A percentile compares a stretch with the other conserved stretches of the same genome.
These are phyloP conservation scores for Cerceris ruficornis DNA, from an alignment of 2,888 invertebrate genomes.

Conservation along the genomic window DNA sequence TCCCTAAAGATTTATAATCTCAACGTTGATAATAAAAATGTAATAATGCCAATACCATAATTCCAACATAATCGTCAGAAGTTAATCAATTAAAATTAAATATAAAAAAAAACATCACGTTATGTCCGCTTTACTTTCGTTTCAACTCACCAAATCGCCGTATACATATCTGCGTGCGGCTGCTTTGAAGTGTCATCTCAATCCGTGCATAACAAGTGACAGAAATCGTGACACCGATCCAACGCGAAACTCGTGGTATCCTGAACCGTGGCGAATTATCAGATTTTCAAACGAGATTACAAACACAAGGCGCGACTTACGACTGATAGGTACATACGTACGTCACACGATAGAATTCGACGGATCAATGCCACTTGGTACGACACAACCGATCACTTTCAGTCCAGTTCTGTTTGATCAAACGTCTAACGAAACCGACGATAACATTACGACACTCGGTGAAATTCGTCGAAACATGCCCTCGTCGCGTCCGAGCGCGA, in stretches of 20 bases:
- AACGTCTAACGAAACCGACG: neutral
- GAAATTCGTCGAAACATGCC: constrained; percentile 17
- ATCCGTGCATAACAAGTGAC: constrained; percentile 47
- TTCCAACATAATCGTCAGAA: neutral
- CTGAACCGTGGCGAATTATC: neutral
- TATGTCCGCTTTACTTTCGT: neutral
- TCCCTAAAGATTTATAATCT: no score
- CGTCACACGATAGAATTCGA: constrained; percentile 14
- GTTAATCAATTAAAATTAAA: neutral
- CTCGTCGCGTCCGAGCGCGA: neutral
- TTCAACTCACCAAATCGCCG: constrained; percentile 69
- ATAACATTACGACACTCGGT: constrained; percentile 7
- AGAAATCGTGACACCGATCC: constrained; percentile 48
- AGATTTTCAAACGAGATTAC: neutral
- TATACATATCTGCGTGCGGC: constrained; percentile 71
- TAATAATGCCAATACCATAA: neutral
- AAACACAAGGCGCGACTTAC: constrained; percentile 19
- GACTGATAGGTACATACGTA: neutral
- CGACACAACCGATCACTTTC: constrained; percentile 3
- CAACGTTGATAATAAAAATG: no score
- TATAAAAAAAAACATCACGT: neutral
- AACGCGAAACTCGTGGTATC: constrained; percentile 34
- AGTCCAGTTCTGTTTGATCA: neutral
- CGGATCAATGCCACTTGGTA: neutral
- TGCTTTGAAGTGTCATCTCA: constrained; percentile 69